Evolutionary conservation across 1,140 invertebrate genomes (phyloP).

Genomic region (Penaeus chinensis): DNA sequence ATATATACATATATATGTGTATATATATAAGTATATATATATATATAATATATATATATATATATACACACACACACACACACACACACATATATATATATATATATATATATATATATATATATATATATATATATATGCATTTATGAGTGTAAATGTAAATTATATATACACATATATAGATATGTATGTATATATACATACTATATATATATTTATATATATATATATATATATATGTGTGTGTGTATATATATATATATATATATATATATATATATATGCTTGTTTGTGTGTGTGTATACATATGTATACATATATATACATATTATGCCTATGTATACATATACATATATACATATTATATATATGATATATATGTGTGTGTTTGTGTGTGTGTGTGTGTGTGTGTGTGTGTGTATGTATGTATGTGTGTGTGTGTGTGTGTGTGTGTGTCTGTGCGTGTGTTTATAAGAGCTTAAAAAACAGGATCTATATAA

Average conservation of each 20-base stretch:
- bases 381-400: not conserved
- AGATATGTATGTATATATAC: not conserved
- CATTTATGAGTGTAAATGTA: not conserved
- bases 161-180: not conserved
- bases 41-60: not conserved
- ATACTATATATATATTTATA: not conserved
- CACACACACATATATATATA: not conserved
- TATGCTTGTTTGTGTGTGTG: not conserved
- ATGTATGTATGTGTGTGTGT: not conserved
- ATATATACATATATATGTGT: not conserved
- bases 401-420: slow-evolving; percentile 2
- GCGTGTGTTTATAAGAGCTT: not conserved
- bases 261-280: not conserved
- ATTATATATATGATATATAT: not conserved
- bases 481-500: not conserved
- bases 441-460: not conserved
- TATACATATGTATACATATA: not conserved
- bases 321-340: not conserved
- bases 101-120: slow-evolving; percentile 7
- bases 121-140: not conserved
- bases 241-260: not conserved
- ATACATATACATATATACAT: not conserved
- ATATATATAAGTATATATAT: not conserved
- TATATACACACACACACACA: not conserved
- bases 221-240: not conserved